Base-by-base conservation (phyloP, 92 coral and sea anemone species). In the Pocillopora grandis region DNA sequence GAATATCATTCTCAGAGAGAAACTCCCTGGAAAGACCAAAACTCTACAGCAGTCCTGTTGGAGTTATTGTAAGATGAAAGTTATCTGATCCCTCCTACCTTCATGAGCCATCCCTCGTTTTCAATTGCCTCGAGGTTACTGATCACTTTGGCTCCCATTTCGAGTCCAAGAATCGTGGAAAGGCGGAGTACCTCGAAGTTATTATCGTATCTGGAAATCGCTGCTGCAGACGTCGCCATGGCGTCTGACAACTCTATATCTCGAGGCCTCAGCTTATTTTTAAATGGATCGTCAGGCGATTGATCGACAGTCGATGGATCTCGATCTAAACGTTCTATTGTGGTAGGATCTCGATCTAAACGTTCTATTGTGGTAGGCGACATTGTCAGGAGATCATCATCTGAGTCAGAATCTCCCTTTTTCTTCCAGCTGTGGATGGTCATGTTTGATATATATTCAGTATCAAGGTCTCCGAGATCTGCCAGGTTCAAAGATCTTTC, bases 171-270 rank as follows among this genome's bases (percentile, higher is more conserved):
- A 18, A 77, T 13, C 23, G 81, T 77, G 7, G 62, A 58, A 16
- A 80, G 33, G 15, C 75, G 84, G 21, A 52, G 23, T 27, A 80
- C 55, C 12, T 75, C 65, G 3, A 63, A 12, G 2, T 14, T 0
- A 12, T 80, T 75, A 27, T 66, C 67, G 66, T 65, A 48, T 14
- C 85, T 78, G 10, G 96, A 90, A 37, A 92, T 63, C 5, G 84
- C 93, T 16, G 98, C 96, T 6, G 95, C 95, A 14, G 98, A 95
- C 0, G 92, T 84, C 71, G 94, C 94, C 95, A 95, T 92, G 78
- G 95, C 95, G 57, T 86, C 89, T 2, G 98, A 95, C 13, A 95
- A 84, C 77, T 85, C 78, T 49, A 95, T 58, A 62, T 95, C 65
- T 10, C n/a, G 18, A 1, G 71, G 84, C 58, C 84, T 58, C 76